Evolutionary conservation across 2,888 invertebrate species (phyloP), one percentile per base, ranked within the genome.

Genomic region (Ochropleura plecta): DNA sequence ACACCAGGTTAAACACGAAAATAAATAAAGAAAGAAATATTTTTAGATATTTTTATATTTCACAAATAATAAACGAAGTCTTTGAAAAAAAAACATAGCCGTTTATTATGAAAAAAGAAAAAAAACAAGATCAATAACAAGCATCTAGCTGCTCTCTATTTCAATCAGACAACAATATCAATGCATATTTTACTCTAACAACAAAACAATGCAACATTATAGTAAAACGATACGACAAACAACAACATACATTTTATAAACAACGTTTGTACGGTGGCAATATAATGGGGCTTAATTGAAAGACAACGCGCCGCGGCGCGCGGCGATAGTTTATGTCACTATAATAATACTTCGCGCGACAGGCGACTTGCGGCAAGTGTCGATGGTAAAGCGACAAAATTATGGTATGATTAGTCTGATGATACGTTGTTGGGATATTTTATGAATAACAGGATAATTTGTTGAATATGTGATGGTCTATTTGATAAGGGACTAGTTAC

Each of bases 261-360:
- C 86, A 87, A 82, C 76, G 79, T 55, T 77, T 30, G 48, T 76
- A 55, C 59, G 82, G 81, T 81, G 78, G 79, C 84, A 73, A 79
- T 81, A 73, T 90, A 91, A 92, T 91, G 84, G 87, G 78, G 74
- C 84, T 88, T 91, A 91, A 92, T 92, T 92, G 91, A 85, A 85
- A 79, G 79, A 88, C 88, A 81, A 82, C 79, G 78, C 78, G 85
- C 72, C 82, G 72, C 87, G 86, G 84, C 86, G 84, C 82, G 72
- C 87, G 86, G 84, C 86, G 84, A 55, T 79, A 79, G 67, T 81
- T 86, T 78, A 77, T 82, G 80, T 85, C 83, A 77, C 70, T 85
- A 80, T 85, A 86, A 83, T 87, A 81, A 83, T 73, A 76, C 81
- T 75, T 80, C 78, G 62, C n/a, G 48, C 55, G 40, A 64, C 62